Evolutionary conservation across 2,113 vertebrate species (phyloP).

Genomic region (Sialia sialis): DNA sequence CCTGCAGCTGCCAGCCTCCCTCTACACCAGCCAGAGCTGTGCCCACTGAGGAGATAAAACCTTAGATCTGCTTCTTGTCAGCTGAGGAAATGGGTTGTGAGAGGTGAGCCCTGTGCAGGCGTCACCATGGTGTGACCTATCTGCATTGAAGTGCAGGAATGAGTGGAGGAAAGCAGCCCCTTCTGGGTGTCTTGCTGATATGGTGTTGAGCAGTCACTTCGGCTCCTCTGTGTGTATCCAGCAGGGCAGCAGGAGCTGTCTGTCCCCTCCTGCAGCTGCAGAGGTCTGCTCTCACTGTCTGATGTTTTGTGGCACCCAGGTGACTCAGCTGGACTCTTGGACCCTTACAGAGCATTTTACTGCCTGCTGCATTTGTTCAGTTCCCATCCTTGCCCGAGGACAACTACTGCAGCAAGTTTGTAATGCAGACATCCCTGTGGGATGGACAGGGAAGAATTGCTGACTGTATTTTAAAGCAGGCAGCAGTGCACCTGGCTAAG

Average conservation of each 20-base stretch:
- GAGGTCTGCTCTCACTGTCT: background rate
- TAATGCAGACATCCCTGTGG: background rate
- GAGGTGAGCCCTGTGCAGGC: background rate
- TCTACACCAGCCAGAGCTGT: background rate
- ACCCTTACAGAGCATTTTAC: background rate
- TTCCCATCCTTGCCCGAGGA: fast-evolving
- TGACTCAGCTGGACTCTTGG: background rate
- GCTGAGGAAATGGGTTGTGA: background rate
- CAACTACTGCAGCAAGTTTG: background rate
- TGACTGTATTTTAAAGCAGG: background rate
- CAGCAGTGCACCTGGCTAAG: background rate
- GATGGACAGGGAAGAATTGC: background rate
- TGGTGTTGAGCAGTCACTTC: background rate
- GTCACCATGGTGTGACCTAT: fast-evolving
- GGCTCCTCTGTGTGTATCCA: background rate
- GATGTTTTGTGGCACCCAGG: background rate
- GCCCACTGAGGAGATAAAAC: background rate
- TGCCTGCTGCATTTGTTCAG: background rate
- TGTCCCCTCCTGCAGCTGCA: background rate
- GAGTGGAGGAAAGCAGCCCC: background rate
- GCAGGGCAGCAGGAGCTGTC: no score
- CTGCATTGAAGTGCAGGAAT: background rate
- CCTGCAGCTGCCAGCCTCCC: fast-evolving
- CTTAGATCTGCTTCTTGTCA: background rate
- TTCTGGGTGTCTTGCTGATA: background rate